phyloP scores from a whole-genome alignment of 2,888 invertebrate genomes.

The Agonopterix heracliana region DNA sequence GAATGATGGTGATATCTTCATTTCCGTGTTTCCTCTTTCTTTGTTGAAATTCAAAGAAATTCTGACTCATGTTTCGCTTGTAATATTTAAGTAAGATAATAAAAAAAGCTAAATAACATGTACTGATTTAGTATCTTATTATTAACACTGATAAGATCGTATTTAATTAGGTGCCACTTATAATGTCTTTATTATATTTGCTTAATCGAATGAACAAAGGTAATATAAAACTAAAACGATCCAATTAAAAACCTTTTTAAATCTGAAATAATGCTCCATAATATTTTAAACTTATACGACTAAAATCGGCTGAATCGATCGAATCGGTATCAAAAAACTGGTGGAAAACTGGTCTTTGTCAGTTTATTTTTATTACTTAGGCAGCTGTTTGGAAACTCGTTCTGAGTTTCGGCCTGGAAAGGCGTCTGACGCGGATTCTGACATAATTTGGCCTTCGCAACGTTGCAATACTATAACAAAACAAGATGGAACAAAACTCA shows the following conservation, averaged over 20 bases:
- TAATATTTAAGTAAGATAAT: no score
- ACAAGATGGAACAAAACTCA: not conserved
- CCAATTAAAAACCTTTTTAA: not conserved
- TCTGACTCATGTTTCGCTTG: no score
- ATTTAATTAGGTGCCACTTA: no score
- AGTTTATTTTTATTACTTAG: constrained; percentile 12
- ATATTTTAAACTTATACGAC: not conserved
- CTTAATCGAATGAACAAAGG: no score
- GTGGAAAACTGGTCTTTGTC: constrained; percentile 17
- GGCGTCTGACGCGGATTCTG: constrained; percentile 33
- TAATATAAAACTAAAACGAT: no score
- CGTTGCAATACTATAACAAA: not conserved
- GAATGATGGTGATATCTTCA: no score
- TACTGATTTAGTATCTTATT: no score
- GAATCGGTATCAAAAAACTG: constrained; percentile 8
- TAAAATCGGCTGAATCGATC: not conserved
- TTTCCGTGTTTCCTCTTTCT: no score
- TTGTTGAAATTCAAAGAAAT: no score
- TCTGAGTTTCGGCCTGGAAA: constrained; percentile 25
- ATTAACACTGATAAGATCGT: no score
- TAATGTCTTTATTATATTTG: no score
- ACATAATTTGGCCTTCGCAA: constrained; percentile 41
- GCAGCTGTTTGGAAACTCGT: constrained; percentile 35
- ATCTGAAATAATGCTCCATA: not conserved
- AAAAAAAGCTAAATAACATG: no score